A percentile compares a stretch with the other conserved stretches of the same genome.
These are phyloP conservation scores for Eulemur macaco DNA, from an alignment of 2,113 vertebrate species.

Conservation along the genomic window DNA sequence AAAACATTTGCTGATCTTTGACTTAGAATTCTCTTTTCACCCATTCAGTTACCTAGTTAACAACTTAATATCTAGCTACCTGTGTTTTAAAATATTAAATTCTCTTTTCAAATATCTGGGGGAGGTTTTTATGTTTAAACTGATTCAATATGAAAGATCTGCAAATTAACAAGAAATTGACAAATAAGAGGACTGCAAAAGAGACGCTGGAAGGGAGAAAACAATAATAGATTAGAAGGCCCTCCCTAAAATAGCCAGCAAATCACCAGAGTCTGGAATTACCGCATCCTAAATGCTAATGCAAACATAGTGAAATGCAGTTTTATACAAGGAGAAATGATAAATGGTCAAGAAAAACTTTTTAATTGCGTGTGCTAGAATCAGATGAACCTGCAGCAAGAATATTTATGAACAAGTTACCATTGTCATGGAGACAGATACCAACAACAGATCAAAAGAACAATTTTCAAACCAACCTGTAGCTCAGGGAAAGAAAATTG, in stretches of 20 bases:
- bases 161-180: not conserved
- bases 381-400: conserved; percentile 23
- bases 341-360: conserved; percentile 38
- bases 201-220: accelerated
- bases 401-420: not conserved
- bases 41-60: not conserved
- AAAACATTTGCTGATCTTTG: not conserved
- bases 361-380: conserved; percentile 43
- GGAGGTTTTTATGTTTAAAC: conserved; percentile 14
- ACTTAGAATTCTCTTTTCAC: not conserved
- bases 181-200: not conserved
- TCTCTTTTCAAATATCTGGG: not conserved
- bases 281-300: not conserved
- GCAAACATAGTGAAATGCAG: not conserved
- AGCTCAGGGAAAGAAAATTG: not conserved
- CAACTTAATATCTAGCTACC: not conserved
- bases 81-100: not conserved
- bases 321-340: conserved; percentile 13
- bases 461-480: not conserved
- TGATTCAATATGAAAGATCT: not conserved
- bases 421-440: not conserved
- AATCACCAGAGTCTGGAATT: not conserved
- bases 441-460: not conserved
- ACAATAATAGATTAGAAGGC: not conserved
- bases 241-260: not conserved